Evolutionary conservation across 2,888 invertebrate species (phyloP), one percentile per base, ranked within the genome.

Genomic region (Eretmocerus hayati): DNA sequence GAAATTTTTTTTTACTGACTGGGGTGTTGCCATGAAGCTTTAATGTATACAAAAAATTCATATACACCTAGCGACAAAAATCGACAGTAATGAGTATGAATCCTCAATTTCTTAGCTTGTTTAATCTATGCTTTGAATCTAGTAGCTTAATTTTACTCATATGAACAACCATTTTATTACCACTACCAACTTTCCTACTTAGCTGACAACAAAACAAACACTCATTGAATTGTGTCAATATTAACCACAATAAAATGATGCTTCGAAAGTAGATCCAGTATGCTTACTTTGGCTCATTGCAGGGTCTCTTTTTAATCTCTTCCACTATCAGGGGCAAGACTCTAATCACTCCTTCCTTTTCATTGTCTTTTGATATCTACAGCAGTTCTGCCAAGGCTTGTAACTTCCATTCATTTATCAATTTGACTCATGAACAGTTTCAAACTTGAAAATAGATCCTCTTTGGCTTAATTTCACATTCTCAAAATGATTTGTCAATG

Each of bases 401-500:
- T 45, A 19, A 37, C 23, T 49, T 45, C 18, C 22, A 35, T 41
- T 22, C 37, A 32, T 37, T 45, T 45, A 45, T 49, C 32, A 36
- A 45, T 41, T 45, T 41, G 41, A 41, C 36, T 45, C 49, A 49
- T 23, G 19, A n/a, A 23, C 26, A n/a, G 30, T 35, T 35, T 15
- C 18, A 4, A 30, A 30, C 11, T 9, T 21, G 15, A 31, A 39
- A 33, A 38, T 32, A 23, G 38, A 39, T 16, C 39, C 30, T 23
- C 21, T 33, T 23, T 36, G 39, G n/a, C 20, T 22, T 46, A n/a
- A n/a, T n/a, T n/a, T n/a, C n/a, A n/a, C n/a, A n/a, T n/a, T n/a
- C n/a, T n/a, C n/a, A n/a, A n/a, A n/a, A n/a, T n/a, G n/a, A n/a
- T n/a, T n/a, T n/a, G n/a, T n/a, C n/a, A n/a, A n/a, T n/a, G n/a